Base-by-base conservation (phyloP, 2,113 vertebrate genomes). In the Podarcis muralis region DNA sequence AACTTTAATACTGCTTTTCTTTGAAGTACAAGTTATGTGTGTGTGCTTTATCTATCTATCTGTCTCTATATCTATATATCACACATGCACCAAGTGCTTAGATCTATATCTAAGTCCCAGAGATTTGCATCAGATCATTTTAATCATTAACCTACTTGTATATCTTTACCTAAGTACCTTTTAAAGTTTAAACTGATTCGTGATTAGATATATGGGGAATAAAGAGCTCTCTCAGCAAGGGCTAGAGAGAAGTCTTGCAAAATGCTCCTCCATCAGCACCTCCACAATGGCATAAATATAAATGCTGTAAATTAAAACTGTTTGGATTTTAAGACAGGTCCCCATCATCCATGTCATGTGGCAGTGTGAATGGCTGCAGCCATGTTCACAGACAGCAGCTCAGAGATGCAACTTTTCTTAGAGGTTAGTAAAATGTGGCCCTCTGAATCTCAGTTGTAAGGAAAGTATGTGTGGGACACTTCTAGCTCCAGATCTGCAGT, bases 81-180 rank as follows among this genome's bases (percentile, higher is more conserved):
- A 62, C 18, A 62, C 59, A 62, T 20, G 18, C 59, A 62, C 59
- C 23, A 25, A 40, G 94, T 94, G 93, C 91, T 96, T 93, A 90
- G 92, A 92, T 95, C 87, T 90, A 48, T 87, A 92, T 76, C 40
- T 72, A 89, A 53, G 69, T 90, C 91, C 94, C 93, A 81, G 92
- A 95, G 95, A 89, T 88, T 90, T 93, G 90, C 87, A 93, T 94
- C 85, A 91, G 90, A 93, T 95, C 94, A 94, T 92, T 91, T 69
- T 93, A 95, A 93, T 93, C 77, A 84, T 66, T 93, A 93, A 81
- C 84, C 92, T 95, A 80, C 1, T 92, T 96, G 93, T 87, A 93
- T 89, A 92, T 91, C 87, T 94, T 82, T 93, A 84, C 59, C 80
- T 74, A 87, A 90, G 37, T 79, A 37, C 93, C 66, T 95, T 74